Evolutionary conservation across 2,113 vertebrate genomes (phyloP).

Genomic region (Caretta caretta): DNA sequence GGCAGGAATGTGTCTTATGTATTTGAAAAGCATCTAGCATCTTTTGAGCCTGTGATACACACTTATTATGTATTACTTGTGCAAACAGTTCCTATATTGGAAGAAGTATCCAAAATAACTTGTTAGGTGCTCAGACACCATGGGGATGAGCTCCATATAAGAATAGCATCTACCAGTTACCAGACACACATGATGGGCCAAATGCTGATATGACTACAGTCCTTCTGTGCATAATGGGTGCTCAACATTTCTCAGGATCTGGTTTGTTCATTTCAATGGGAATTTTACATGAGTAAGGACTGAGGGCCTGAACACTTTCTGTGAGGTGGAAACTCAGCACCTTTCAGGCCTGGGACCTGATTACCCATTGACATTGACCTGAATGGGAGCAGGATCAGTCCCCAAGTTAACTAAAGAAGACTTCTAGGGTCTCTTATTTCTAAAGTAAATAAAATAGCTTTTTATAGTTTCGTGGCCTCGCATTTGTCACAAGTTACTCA

Average conservation of each 20-base stretch:
- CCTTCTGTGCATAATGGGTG: background rate
- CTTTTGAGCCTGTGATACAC: background rate
- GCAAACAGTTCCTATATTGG: background rate
- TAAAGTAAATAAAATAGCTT: background rate
- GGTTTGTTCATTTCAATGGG: background rate
- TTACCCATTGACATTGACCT: background rate
- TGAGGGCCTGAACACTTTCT: background rate
- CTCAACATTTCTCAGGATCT: background rate
- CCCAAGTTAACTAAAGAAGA: background rate
- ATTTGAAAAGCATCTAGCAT: background rate
- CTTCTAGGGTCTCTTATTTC: background rate
- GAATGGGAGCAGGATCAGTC: background rate
- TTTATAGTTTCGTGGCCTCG: background rate
- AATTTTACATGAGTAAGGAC: background rate
- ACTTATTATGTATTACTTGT: background rate
- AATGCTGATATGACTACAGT: background rate
- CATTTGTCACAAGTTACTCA: background rate
- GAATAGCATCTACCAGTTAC: background rate
- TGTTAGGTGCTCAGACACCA: background rate
- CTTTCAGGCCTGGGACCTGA: background rate
- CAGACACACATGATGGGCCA: background rate
- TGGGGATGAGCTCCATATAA: background rate
- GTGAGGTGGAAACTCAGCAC: background rate
- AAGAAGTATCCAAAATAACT: background rate
- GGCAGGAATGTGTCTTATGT: background rate